Percentiles rank a stretch among this genome's conserved stretches.
These are phyloP conservation scores for Rhyacichthys aspro DNA, from an alignment of 2,797 vertebrate genomes.

Conservation along the genomic window DNA sequence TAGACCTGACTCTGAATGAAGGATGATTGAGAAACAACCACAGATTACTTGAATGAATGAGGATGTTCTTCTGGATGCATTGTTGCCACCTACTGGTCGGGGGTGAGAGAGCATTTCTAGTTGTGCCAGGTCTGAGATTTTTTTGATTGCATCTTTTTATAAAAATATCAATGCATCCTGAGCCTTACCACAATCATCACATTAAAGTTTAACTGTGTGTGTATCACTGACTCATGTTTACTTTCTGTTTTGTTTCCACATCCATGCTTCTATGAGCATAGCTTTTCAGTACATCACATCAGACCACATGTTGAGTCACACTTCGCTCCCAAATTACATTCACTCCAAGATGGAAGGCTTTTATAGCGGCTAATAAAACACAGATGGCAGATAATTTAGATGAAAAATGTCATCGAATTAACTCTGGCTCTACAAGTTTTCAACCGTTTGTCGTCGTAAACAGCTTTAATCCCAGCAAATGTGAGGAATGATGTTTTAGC, in stretches of 20 bases:
- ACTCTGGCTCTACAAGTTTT: conserved; percentile 37
- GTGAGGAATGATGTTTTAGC: conserved; percentile 26
- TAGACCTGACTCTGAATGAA: too few relatives aligned
- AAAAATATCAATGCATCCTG: too few relatives aligned
- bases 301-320: conserved; percentile 29
- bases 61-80: too few relatives aligned
- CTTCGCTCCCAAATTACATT: conserved; percentile 38
- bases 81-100: too few relatives aligned
- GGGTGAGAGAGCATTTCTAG: too few relatives aligned
- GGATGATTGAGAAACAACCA: too few relatives aligned
- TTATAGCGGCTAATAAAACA: conserved; percentile 39
- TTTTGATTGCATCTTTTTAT: too few relatives aligned
- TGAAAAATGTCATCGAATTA: conserved; percentile 37
- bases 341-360: conserved; percentile 9
- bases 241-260: conserved; percentile 45
- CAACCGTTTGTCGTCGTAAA: conserved; percentile 31
- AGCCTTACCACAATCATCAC: too few relatives aligned
- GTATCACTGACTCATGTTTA: conserved; percentile 21
- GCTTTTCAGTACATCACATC: conserved; percentile 24
- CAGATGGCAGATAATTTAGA: conserved; percentile 57
- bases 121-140: too few relatives aligned
- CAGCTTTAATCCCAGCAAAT: conserved; percentile 39
- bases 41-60: too few relatives aligned
- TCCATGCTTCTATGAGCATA: conserved; percentile 21
- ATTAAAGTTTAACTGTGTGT: conserved; percentile 26